Conservation (phyloP, 2,113 vertebrate genomes). For the Mus spicilegus region DNA sequence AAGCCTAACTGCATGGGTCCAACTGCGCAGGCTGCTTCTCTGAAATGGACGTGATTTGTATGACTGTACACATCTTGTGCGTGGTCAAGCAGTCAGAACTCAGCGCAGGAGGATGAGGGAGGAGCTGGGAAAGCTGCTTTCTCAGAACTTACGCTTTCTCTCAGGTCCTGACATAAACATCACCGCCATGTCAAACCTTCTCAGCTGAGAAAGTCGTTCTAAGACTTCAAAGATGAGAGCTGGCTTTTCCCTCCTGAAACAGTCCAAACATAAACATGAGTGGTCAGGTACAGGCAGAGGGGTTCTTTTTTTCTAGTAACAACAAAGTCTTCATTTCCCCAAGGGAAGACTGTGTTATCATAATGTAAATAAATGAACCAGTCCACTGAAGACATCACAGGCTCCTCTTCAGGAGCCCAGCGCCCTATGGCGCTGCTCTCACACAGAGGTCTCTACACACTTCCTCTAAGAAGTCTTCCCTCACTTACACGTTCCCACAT, state of each 20-base stretch:
- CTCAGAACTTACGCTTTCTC: conserved; percentile 90
- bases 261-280: conserved; percentile 66
- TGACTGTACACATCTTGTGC: background rate
- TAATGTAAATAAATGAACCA: background rate
- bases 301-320: background rate
- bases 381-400: background rate
- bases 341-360: background rate
- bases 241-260: conserved; percentile 90
- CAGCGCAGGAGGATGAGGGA: background rate
- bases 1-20: background rate
- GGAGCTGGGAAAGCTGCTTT: background rate
- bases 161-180: conserved; percentile 96
- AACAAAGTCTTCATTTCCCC: background rate
- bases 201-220: conserved; percentile 90
- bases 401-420: background rate
- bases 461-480: background rate
- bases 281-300: conserved; percentile 9
- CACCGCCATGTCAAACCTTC: conserved; percentile 96
- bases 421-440: background rate
- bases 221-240: conserved; percentile 91
- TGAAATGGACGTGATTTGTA: background rate
- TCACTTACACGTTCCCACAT: background rate
- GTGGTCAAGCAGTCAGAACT: conserved; percentile 1
- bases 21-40: background rate
- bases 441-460: background rate